Evolutionary conservation across 2,888 invertebrate genomes (phyloP).

Genomic region (Eretmocerus hayati): DNA sequence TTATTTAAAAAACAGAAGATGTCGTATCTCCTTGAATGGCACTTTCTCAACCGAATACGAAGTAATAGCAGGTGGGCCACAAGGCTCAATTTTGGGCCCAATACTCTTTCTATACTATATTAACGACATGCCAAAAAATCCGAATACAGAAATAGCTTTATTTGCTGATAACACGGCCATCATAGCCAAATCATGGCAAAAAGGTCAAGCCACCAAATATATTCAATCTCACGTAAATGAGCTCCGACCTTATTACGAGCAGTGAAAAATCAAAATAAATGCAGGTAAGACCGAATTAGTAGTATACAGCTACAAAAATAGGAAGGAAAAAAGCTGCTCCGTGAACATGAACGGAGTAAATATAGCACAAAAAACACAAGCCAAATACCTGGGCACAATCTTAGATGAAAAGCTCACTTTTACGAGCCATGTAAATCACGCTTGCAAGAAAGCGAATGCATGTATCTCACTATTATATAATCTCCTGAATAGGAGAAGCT

Average conservation of each 20-base stretch:
- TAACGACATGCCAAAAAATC: constrained; percentile 21
- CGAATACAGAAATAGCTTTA: constrained; percentile 18
- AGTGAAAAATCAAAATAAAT: constrained; percentile 7
- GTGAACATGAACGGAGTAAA: constrained; percentile 6
- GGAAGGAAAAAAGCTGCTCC: background rate
- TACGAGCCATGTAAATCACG: constrained; percentile 7
- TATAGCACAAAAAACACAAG: constrained; percentile 4
- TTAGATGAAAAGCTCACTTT: constrained; percentile 17
- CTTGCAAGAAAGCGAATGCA: constrained; percentile 13
- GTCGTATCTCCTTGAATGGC: constrained; percentile 25
- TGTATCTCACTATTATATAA: constrained; percentile 15
- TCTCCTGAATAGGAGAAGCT: constrained; percentile 8
- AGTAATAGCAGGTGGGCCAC: constrained; percentile 31
- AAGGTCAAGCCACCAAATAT: background rate
- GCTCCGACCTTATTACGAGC: background rate
- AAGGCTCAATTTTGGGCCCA: constrained; percentile 26
- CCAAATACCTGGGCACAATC: constrained; percentile 22
- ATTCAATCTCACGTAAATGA: background rate
- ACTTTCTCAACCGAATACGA: background rate
- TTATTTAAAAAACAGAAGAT: constrained; percentile 26
- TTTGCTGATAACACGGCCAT: constrained; percentile 27
- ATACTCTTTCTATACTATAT: constrained; percentile 20
- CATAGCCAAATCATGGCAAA: constrained; percentile 13
- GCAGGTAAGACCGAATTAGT: constrained; percentile 3
- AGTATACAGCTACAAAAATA: background rate